Evolutionary conservation across 2,888 invertebrate species (phyloP), one percentile per base, ranked within the genome.

Genomic region (Polydrusus tereticollis): DNA sequence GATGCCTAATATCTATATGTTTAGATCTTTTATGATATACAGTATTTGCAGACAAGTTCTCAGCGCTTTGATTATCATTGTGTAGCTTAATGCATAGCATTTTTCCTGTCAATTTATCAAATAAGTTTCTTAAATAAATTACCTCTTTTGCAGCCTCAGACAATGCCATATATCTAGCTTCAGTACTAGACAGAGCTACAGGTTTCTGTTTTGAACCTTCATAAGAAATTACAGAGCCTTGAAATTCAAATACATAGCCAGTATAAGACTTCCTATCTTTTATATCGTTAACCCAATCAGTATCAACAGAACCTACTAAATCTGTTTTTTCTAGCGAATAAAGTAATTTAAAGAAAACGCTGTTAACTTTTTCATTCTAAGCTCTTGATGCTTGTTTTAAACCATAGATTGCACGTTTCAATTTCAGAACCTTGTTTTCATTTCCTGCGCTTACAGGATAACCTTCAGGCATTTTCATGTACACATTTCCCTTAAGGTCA

Each of bases 211-310:
- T n/a, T n/a, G n/a, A n/a, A n/a, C n/a, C n/a, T n/a, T n/a, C n/a
- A n/a, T 82, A 82, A 3, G 80, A 81, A 55, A 83, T 74, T 4
- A 75, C 78, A 59, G 73, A 64, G 33, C 73, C 75, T 43, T 77
- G 77, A 16, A 80, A 41, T 26, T 72, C 73, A 74, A 82, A 81
- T 68, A 62, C 70, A 74, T 66, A 81, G 0, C 81, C 81, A 38
- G 78, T 80, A 70, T 78, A 81, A 8, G 85, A 86, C 81, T 83
- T 85, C 82, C 85, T 83, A 63, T 77, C 73, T 4, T n/a, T 26
- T 33, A 7, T 14, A 69, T 75, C 57, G 21, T 45, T 47, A n/a
- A 52, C 72, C 64, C 68, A 73, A 43, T 64, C 59, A 5, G 71
- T 59, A 50, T 65, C 71, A n/a, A 66, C 66, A 71, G 14, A 66